These are phyloP conservation scores for Xestia xanthographa DNA, from an alignment of 2,888 invertebrate genomes.

Conservation along the genomic window DNA sequence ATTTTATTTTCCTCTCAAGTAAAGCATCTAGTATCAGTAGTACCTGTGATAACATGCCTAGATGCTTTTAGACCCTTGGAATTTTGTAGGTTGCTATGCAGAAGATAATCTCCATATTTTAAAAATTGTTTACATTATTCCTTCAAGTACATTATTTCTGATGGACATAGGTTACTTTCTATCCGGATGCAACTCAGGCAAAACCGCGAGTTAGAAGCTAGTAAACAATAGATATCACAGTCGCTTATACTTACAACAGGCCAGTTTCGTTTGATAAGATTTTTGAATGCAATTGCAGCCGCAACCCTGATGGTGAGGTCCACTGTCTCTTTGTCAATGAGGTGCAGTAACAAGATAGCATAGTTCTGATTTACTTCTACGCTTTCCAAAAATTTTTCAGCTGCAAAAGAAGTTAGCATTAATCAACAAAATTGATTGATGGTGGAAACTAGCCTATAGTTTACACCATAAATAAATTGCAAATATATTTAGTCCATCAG, in stretches of 20 bases:
- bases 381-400: slow-evolving; percentile 97
- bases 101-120: neutral
- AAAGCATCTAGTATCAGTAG: too few relatives aligned
- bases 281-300: slow-evolving; percentile 98
- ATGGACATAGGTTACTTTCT: neutral
- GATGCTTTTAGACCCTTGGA: too few relatives aligned
- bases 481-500: too few relatives aligned
- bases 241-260: slow-evolving; percentile 91
- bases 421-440: neutral
- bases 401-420: slow-evolving; percentile 84
- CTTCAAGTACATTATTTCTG: too few relatives aligned
- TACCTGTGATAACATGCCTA: too few relatives aligned
- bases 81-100: neutral
- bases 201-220: neutral
- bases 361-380: slow-evolving; percentile 98
- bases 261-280: slow-evolving; percentile 99
- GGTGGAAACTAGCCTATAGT: too few relatives aligned
- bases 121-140: neutral
- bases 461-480: too few relatives aligned
- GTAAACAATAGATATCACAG: neutral
- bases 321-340: slow-evolving; percentile 95
- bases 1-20: too few relatives aligned
- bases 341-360: slow-evolving; percentile 95
- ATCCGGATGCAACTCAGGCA: neutral
- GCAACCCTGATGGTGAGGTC: slow-evolving; percentile 96